Percentiles rank a stretch among this genome's conserved stretches.
Conservation (phyloP, 2,888 invertebrate species). For the Esperia sulphurella region DNA sequence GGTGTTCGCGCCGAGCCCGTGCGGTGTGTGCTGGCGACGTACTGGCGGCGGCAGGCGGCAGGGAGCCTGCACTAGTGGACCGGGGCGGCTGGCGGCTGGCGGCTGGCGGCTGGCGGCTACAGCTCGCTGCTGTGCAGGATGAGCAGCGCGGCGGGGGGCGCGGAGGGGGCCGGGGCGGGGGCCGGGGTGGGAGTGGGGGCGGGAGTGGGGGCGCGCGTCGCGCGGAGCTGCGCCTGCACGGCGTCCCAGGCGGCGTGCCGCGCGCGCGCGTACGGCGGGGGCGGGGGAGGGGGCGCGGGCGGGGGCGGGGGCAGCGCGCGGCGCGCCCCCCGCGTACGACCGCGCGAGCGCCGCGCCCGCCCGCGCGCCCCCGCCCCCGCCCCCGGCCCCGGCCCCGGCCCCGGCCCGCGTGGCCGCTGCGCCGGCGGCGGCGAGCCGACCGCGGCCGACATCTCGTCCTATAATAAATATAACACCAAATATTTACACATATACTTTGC, state of each 20-base stretch:
- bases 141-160: slow-evolving; percentile 46
- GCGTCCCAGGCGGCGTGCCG: slow-evolving; percentile 57
- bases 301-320: slow-evolving; percentile 12
- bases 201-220: slow-evolving; percentile 21
- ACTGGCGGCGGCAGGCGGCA: too few species aligned
- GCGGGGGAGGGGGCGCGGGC: slow-evolving; percentile 13
- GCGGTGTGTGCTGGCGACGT: too few species aligned
- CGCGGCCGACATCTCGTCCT: too few species aligned
- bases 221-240: slow-evolving; percentile 59
- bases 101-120: too few species aligned
- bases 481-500: too few species aligned
- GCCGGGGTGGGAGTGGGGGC: too few species aligned
- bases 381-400: slow-evolving; percentile 16
- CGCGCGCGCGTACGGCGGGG: slow-evolving; percentile 7
- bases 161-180: slow-evolving; percentile 18
- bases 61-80: too few species aligned
- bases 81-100: too few species aligned
- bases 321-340: slow-evolving; percentile 9
- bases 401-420: slow-evolving; percentile 13
- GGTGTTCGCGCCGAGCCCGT: too few species aligned
- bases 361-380: slow-evolving; percentile 11
- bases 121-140: slow-evolving; percentile 55
- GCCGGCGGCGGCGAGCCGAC: slow-evolving; percentile 16
- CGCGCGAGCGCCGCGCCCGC: slow-evolving; percentile 10
- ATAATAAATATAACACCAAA: too few species aligned